Evolutionary conservation across 2,888 invertebrate genomes (phyloP), one percentile per base, ranked within the genome.

Genomic region (Drosophila buzzatii): DNA sequence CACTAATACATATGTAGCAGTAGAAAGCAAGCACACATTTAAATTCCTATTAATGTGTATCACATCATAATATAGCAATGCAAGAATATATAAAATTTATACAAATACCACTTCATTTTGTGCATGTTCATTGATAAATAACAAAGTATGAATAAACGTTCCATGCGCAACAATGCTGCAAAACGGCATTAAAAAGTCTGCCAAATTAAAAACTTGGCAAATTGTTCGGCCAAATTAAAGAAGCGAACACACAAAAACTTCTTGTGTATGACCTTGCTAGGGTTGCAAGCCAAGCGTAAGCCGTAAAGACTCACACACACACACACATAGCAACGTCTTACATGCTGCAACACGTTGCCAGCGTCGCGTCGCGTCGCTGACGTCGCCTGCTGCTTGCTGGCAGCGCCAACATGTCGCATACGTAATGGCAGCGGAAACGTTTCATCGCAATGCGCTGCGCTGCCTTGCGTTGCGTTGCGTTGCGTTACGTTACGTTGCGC

Each of bases 221-320:
- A 78, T 75, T 77, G 85, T 84, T 68, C 41, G 42, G 16, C 52
- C 60, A 81, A 85, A 90, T 79, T 90, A 82, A 85, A 90, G 85
- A 68, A 51, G 66, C 18, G 35, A 45, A n/a, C 27, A 41, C 3
- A 3, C 6, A 51, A 5, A 69, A 81, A 70, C 39, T 70, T 75
- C 63, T 42, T 35, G 42, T 65, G 33, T 42, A 37, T 71, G 70
- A 72, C 84, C 81, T 81, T 82, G 81, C 75, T 72, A 60, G 70
- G 44, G 41, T 23, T 53, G 27, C 18, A 16, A 45, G 10, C 10
- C 12, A 37, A 3, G 7, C 14, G 20, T 37, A 37, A 12, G 42
- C 41, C 12, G 16, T 20, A 23, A 20, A 23, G 33, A 60, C 52
- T 49, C 42, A 62, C 39, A 47, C 55, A 52, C 55, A 61, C 62